Base-by-base conservation (phyloP, 2,113 vertebrate genomes). In the Caracal caracal region DNA sequence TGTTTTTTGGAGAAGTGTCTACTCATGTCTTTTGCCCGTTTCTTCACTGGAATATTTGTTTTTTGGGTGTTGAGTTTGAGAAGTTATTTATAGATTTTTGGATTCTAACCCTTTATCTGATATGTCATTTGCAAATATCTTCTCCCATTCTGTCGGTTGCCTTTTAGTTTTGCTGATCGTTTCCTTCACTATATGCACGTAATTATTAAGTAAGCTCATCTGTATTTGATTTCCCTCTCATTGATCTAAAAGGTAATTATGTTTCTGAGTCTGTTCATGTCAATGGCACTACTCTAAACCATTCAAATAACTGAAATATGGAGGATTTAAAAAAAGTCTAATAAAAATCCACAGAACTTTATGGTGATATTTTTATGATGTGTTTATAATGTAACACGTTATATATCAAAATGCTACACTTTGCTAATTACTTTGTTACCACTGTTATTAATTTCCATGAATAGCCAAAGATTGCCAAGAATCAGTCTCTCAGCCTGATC, bases 391-490 rank as follows among this genome's bases (percentile, higher is more conserved):
- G 81, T 86, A 81, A 95, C 59, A 53, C 63, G 90, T 82, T 91
- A 37, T 78, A 71, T 68, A 95, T 75, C 83, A 82, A 81, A 68
- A 35, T 40, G 22, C 43, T 92, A 56, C 66, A 19, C 19, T 81
- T 84, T 96, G 89, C 66, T 94, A 92, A 98, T 98, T 97, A 97
- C 90, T 95, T 95, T 83, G 92, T 97, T 96, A 68, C 85, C 47
- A 71, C n/a, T 35, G 2, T 86, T 97, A 96, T 76, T 97, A 97
- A 97, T 80, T 97, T 81, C 86, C 65, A 96, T 10, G 73, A 97
- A 94, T 56, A 94, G 92, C 30, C 51, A 97, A 97, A 96, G 92
- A 87, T 92, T 96, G 96, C 95, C 94, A 97, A 98, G 96, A 94
- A 96, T 28, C 43, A 66, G 43, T 83, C 95, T 96, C 97, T 87